Percentiles rank a stretch among this genome's conserved stretches.
phyloP scores from a whole-genome alignment of 1,140 invertebrate species.

The Teleogryllus occipitalis region DNA sequence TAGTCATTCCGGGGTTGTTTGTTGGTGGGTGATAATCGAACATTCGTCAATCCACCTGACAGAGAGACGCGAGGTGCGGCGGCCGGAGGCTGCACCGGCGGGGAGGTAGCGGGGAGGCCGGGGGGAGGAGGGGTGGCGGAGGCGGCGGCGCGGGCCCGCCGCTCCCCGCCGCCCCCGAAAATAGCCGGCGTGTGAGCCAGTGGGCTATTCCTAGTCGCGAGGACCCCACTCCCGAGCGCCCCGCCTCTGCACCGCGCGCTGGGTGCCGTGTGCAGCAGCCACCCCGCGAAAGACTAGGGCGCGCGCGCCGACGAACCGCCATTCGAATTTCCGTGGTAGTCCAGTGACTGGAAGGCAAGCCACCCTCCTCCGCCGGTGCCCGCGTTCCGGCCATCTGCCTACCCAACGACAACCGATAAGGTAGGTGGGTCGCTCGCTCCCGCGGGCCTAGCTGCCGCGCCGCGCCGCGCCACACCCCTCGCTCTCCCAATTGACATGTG shows the following conservation, averaged over 20 bases:
- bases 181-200: slow-evolving; percentile 7
- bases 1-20: too few relatives aligned
- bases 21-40: too few relatives aligned
- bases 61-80: too few relatives aligned
- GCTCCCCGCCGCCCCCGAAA: background rate
- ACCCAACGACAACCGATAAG: slow-evolving; percentile 34
- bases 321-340: slow-evolving; percentile 41
- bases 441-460: too few relatives aligned
- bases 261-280: slow-evolving; percentile 42
- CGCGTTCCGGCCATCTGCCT: slow-evolving; percentile 31
- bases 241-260: background rate
- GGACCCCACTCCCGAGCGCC: background rate
- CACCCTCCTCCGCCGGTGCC: slow-evolving; percentile 26
- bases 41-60: too few relatives aligned
- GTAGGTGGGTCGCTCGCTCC: background rate
- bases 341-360: slow-evolving; percentile 33
- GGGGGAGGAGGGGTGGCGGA: too few relatives aligned
- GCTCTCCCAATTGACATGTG: too few relatives aligned
- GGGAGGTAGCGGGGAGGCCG: too few relatives aligned
- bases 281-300: slow-evolving; percentile 41
- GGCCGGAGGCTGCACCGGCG: too few relatives aligned
- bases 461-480: too few relatives aligned
- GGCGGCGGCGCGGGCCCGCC: too few relatives aligned
- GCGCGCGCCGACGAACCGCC: slow-evolving; percentile 37
- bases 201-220: background rate